Conservation (phyloP, 1,140 invertebrate species). For the Ceratitis capitata region DNA sequence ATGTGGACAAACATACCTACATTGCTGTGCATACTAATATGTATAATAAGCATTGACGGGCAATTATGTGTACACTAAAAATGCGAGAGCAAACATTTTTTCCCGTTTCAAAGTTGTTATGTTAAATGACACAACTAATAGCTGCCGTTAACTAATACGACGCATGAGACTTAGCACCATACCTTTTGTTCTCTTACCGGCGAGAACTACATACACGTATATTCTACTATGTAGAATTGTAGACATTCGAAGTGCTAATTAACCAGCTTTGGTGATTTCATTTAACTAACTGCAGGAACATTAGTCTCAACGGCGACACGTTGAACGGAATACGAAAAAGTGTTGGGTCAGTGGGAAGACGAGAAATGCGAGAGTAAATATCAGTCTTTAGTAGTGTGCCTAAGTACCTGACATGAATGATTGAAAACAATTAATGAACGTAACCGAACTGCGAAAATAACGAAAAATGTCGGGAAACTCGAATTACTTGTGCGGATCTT, state of each 20-base stretch:
- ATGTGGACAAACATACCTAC: too few species aligned
- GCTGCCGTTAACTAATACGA: constrained; percentile 15
- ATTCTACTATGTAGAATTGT: too few species aligned
- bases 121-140: constrained; percentile 20
- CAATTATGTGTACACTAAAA: not conserved
- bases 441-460: not conserved
- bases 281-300: not conserved
- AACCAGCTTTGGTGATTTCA: constrained; percentile 29
- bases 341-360: not conserved
- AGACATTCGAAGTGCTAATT: too few species aligned
- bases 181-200: not conserved
- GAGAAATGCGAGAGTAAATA: too few species aligned
- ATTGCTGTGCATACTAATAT: not conserved
- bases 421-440: not conserved
- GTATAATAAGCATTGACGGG: not conserved
- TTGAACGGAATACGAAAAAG: not conserved
- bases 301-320: not conserved
- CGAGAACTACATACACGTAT: not conserved
- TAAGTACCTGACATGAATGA: not conserved
- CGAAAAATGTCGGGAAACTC: not conserved
- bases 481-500: too few species aligned
- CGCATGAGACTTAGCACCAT: constrained; percentile 3
- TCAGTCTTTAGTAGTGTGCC: too few species aligned
- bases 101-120: not conserved
- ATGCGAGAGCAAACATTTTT: not conserved